Conservation (phyloP, 2,888 invertebrate genomes). For the Miltochrista miniata region DNA sequence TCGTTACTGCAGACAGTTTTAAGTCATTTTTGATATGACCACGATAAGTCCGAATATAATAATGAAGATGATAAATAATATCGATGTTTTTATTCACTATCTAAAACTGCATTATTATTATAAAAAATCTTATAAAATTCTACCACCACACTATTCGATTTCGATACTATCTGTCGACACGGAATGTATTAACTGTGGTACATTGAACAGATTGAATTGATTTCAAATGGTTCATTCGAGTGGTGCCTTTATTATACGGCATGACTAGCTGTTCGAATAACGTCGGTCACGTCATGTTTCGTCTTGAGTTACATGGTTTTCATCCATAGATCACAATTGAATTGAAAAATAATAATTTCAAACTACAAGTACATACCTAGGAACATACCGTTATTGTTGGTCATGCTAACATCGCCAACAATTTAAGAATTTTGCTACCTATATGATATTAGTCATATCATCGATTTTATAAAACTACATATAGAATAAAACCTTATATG, state of each 20-base stretch:
- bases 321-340: conserved; percentile 16
- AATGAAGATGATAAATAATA: too few species aligned
- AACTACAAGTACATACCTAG: not conserved
- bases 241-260: conserved; percentile 55
- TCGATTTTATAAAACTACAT: not conserved
- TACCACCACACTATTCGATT: conserved; percentile 13
- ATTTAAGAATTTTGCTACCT: not conserved
- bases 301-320: conserved; percentile 35
- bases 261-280: conserved; percentile 52
- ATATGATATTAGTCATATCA: not conserved
- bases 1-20: conserved; percentile 36
- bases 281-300: conserved; percentile 37
- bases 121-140: conserved; percentile 1
- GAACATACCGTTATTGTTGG: not conserved
- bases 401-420: not conserved
- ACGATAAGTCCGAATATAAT: too few species aligned
- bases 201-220: conserved; percentile 54
- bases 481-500: not conserved
- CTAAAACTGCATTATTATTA: too few species aligned
- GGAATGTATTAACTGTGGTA: conserved; percentile 39
- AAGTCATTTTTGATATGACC: too few species aligned
- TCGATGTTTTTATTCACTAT: too few species aligned
- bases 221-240: conserved; percentile 46
- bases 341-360: not conserved
- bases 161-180: conserved; percentile 23